Base-by-base conservation (phyloP, 2,113 vertebrate species). In the Ascaphus truei region DNA sequence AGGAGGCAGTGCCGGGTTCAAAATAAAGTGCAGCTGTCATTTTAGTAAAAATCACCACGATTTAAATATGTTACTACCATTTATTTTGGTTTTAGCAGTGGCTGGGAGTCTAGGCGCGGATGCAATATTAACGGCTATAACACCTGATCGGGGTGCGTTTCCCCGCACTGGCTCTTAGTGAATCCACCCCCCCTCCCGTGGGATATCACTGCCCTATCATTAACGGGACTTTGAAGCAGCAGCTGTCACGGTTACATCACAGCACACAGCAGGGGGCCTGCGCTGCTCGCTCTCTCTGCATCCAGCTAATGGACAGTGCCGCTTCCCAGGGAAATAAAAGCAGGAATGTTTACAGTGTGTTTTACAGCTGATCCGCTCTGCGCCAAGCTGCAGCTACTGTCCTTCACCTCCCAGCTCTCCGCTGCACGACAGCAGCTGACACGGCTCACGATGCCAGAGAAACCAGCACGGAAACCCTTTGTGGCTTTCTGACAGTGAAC, bases 361-460 rank as follows among this genome's bases (percentile, higher is more conserved):
- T 56, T n/a, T 36, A 33, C 26, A 26, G 45, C 61, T 63, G 20
- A 20, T 33, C 18, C 27, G 1, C 7, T 33, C 51, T 13, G 41
- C 48, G 65, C 65, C 65, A 68, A 68, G 52, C 39, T 23, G 29
- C 20, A 34, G 25, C 26, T 47, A 13, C 25, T 62, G 59, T n/a
- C 27, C 47, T 6, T 10, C 10, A 18, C 12, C 26, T 13, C 18
- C 12, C 26, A 18, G 15, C 27, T 16, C 25, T 27, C 26, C 13
- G 51, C 51, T 31, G 51, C 48, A 56, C 51, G 56, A 51, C n/a
- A 36, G 36, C 23, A 12, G 11, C 63, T 56, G 63, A 37, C 36
- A 56, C 2, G n/a, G n/a, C n/a, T n/a, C n/a, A n/a, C n/a, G 11
- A 3, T 13, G 29, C 65, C 65, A 48, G 43, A 4, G 16, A 18